These are phyloP conservation scores for Caenorhabditis macrosperma DNA, from an alignment of 2,888 invertebrate species.

Conservation along the genomic window DNA sequence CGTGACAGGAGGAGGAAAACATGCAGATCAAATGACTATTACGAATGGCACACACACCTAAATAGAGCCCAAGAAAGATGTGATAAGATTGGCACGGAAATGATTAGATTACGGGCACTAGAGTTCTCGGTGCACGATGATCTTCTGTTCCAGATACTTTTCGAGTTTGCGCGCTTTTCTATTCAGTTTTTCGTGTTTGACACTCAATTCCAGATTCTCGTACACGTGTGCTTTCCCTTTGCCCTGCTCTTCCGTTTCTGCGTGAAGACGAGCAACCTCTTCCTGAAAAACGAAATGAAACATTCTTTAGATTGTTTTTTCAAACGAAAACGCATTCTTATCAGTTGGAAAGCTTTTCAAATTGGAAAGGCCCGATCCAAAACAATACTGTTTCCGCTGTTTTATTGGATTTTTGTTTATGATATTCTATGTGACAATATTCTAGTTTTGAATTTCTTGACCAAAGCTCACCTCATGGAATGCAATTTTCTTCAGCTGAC, in stretches of 20 bases:
- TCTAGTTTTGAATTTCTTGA: too few relatives aligned
- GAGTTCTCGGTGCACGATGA: constrained; percentile 59
- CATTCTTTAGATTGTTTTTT: constrained; percentile 5
- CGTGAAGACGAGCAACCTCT: constrained; percentile 36
- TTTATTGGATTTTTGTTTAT: background rate
- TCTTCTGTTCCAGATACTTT: constrained; percentile 70
- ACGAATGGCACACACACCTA: constrained; percentile 30
- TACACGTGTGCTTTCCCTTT: constrained; percentile 53
- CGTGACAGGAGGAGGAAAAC: constrained; percentile 26
- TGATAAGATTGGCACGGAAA: background rate
- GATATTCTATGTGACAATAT: too few relatives aligned
- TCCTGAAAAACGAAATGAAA: constrained; percentile 37
- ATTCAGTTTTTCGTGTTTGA: constrained; percentile 68
- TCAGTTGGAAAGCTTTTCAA: background rate
- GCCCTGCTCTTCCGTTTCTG: constrained; percentile 40
- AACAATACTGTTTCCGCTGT: background rate
- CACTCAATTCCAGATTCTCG: constrained; percentile 67
- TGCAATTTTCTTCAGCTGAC: constrained; percentile 70
- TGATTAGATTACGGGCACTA: constrained; percentile 4
- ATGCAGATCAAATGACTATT: constrained; percentile 23
- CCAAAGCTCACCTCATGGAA: constrained; percentile 66
- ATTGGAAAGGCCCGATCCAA: background rate
- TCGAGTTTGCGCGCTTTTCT: constrained; percentile 74
- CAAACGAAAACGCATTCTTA: background rate
- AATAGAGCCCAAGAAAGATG: constrained; percentile 21